Conservation (phyloP, 2,888 invertebrate species). For the Polymixis flavicincta region DNA sequence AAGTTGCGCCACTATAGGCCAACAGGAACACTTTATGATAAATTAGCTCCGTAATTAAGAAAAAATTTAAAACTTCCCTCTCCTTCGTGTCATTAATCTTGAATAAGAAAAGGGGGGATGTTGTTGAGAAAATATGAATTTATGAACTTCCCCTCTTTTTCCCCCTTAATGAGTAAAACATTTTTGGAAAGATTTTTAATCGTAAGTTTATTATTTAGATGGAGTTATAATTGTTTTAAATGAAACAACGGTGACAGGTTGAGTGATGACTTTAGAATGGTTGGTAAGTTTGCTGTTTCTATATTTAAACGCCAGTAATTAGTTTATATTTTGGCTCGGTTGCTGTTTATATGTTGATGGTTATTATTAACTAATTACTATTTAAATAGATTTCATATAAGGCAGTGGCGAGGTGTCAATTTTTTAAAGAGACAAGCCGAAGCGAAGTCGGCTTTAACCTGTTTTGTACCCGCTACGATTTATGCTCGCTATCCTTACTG, state of each 20-base stretch:
- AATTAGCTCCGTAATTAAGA: conserved; percentile 60
- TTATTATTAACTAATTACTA: not conserved
- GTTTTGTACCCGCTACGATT: too few species aligned
- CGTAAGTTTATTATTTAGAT: conserved; percentile 45
- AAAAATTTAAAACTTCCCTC: conserved; percentile 44
- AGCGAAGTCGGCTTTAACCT: too few species aligned
- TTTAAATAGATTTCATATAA: too few species aligned
- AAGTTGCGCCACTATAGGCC: conserved; percentile 57
- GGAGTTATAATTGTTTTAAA: conserved; percentile 42
- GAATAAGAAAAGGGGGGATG: conserved; percentile 52
- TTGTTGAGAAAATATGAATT: conserved; percentile 54
- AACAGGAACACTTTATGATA: conserved; percentile 45
- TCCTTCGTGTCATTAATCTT: conserved; percentile 57
- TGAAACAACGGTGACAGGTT: conserved; percentile 18
- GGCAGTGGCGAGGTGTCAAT: too few species aligned
- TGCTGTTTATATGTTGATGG: not conserved
- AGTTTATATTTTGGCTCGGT: not conserved
- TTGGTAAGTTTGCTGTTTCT: not conserved
- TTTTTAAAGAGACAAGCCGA: too few species aligned
- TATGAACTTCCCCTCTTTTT: not conserved
- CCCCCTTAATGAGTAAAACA: conserved; percentile 43
- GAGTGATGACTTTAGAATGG: conserved; percentile 18
- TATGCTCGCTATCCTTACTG: too few species aligned
- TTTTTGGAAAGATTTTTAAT: conserved; percentile 50
- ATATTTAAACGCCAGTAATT: not conserved